phyloP scores from a whole-genome alignment of 2,888 invertebrate species.

The Philhelius pedissequus region DNA sequence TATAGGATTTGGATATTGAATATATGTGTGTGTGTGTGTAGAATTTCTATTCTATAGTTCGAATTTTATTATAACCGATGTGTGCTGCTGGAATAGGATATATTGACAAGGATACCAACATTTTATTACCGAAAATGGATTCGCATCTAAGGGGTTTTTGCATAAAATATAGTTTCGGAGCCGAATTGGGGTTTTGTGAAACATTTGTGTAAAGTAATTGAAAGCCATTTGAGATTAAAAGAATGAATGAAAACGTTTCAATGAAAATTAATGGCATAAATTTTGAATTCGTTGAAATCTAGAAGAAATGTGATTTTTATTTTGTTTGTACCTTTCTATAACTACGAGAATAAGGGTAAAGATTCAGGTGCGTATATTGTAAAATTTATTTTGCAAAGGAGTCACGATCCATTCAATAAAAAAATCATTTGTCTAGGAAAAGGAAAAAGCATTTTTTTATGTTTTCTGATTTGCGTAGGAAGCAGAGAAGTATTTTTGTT shows the following conservation, averaged over 20 bases:
- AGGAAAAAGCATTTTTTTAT: no score
- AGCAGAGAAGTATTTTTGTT: no score
- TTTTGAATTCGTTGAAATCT: constrained; percentile 10
- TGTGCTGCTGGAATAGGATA: constrained; percentile 20
- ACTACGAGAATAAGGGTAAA: neutral
- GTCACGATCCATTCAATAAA: neutral
- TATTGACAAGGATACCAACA: constrained; percentile 42
- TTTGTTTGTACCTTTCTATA: neutral
- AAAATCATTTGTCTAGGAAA: neutral
- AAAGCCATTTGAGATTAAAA: constrained; percentile 50
- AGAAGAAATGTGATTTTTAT: neutral
- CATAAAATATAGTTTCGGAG: constrained; percentile 38
- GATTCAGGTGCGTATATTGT: neutral
- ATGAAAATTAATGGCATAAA: constrained; percentile 24
- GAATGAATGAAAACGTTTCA: constrained; percentile 3
- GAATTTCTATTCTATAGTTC: neutral
- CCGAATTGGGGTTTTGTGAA: constrained; percentile 24
- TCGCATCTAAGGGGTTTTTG: constrained; percentile 45
- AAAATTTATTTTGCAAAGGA: neutral
- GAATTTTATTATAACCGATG: constrained; percentile 57
- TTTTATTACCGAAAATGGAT: constrained; percentile 54
- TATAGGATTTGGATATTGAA: neutral
- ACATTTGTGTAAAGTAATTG: constrained; percentile 57
- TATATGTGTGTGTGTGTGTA: neutral
- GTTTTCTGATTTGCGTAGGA: no score